Conservation (phyloP, 2,888 invertebrate genomes). For the Lamellibrachia columna region DNA sequence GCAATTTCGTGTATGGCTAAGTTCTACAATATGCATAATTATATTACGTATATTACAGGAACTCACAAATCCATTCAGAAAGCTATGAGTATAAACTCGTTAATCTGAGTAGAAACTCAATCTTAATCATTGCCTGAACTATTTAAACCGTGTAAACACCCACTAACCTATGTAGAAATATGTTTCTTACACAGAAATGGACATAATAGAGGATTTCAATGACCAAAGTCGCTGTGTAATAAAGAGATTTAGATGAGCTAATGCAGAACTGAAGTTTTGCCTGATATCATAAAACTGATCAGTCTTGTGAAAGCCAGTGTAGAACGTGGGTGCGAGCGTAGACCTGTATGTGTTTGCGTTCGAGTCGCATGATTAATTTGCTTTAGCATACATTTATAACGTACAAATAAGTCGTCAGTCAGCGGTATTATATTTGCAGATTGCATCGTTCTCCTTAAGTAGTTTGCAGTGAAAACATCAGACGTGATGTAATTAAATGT, state of each 20-base stretch:
- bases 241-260: neutral
- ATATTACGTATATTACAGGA: no score
- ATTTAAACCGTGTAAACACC: no score
- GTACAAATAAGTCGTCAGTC: neutral
- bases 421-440: neutral
- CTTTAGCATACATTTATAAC: neutral
- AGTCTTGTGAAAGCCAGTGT: neutral
- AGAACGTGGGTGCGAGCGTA: neutral
- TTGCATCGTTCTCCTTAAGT: neutral
- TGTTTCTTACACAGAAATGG: neutral
- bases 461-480: neutral
- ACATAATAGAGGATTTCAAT: no score
- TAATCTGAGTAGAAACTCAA: no score
- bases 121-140: no score
- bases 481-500: slow-evolving; percentile 1
- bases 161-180: no score
- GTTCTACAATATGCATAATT: neutral
- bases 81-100: no score
- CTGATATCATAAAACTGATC: neutral
- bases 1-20: neutral
- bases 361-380: neutral
- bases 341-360: neutral
- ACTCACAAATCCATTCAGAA: no score
- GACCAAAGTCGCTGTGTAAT: neutral
- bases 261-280: neutral